Evolutionary conservation across 1,140 invertebrate species (phyloP).

Genomic region (Phymorhynchus buccinoides): DNA sequence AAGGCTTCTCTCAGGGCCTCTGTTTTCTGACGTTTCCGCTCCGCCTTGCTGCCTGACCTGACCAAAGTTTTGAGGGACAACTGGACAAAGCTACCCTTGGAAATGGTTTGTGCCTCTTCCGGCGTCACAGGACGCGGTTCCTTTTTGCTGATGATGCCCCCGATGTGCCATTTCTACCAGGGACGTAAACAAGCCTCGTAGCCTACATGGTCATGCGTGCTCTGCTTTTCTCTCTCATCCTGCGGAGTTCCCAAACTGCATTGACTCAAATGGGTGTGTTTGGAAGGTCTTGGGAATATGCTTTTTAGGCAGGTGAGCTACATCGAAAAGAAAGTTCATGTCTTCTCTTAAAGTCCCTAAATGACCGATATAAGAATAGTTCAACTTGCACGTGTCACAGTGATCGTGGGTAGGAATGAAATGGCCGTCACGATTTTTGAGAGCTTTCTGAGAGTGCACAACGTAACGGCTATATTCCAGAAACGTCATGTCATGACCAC

Average conservation of each 20-base stretch:
- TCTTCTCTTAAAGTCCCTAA: slow-evolving; percentile 61
- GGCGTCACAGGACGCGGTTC: too few species aligned
- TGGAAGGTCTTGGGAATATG: slow-evolving; percentile 35
- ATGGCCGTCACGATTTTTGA: slow-evolving; percentile 52
- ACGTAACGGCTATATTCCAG: slow-evolving; percentile 61
- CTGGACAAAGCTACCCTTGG: too few species aligned
- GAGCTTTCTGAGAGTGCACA: slow-evolving; percentile 50
- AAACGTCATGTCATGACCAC: slow-evolving; percentile 66
- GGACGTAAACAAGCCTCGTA: slow-evolving; percentile 51
- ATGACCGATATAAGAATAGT: slow-evolving; percentile 62
- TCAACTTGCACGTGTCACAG: slow-evolving; percentile 60
- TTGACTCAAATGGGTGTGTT: background rate
- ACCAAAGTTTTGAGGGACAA: background rate
- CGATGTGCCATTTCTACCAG: slow-evolving; percentile 60
- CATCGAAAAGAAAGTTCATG: too few species aligned
- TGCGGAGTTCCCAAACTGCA: slow-evolving; percentile 45
- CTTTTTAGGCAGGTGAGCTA: slow-evolving; percentile 49
- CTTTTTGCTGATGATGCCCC: too few species aligned
- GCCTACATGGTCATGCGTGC: slow-evolving; percentile 57
- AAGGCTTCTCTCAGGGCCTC: slow-evolving; percentile 10
- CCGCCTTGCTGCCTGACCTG: background rate
- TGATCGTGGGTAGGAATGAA: slow-evolving; percentile 63
- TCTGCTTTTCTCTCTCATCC: slow-evolving; percentile 47
- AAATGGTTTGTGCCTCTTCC: background rate
- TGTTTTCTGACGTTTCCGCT: too few species aligned